Evolutionary conservation across 2,113 vertebrate genomes (phyloP), one percentile per base, ranked within the genome.

Genomic region (Rhabdomys dilectus): DNA sequence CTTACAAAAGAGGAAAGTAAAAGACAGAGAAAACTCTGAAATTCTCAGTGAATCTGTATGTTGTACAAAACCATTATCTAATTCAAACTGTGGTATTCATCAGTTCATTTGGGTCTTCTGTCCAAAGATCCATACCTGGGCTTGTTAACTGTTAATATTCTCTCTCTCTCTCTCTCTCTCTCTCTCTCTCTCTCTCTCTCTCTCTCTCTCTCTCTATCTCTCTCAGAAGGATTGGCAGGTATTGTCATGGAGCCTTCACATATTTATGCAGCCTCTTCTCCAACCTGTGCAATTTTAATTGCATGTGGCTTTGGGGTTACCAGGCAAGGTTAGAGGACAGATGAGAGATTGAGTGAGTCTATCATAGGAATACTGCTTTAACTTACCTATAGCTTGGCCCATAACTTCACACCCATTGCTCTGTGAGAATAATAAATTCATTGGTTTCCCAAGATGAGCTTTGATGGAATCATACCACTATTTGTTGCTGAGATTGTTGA

Each of bases 141-240:
- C 16, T 36, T 73, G 36, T 10, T 73, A 73, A 39, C 7, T 39
- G 3, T 39, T 36, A 7, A 39, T 16, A 4, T 17, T 70, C 31
- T 15, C 7, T n/a, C 68, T 72, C 7, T 72, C 70, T n/a, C 5
- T 56, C 53, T 56, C 12, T 56, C 53, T 56, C 53, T 56, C 53
- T 56, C 53, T 56, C 53, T 56, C 53, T 56, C 53, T 56, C 53
- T 56, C 53, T 56, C 53, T 56, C 53, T 56, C 53, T 56, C 53
- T 53, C 53, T 53, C 53, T 53, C 53, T 53, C 53, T 53, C 53
- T 53, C 53, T 70, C 31, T 13, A 2, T 36, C 68, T 70, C 3
- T 72, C 70, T n/a, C 2, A 5, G 2, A 72, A 73, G 36, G n/a
- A 73, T 1, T 73, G 17, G 2, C 1, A 2, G 7, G 7, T 1